Conservation (phyloP, 1,140 invertebrate species). For the Bemisia tabaci region DNA sequence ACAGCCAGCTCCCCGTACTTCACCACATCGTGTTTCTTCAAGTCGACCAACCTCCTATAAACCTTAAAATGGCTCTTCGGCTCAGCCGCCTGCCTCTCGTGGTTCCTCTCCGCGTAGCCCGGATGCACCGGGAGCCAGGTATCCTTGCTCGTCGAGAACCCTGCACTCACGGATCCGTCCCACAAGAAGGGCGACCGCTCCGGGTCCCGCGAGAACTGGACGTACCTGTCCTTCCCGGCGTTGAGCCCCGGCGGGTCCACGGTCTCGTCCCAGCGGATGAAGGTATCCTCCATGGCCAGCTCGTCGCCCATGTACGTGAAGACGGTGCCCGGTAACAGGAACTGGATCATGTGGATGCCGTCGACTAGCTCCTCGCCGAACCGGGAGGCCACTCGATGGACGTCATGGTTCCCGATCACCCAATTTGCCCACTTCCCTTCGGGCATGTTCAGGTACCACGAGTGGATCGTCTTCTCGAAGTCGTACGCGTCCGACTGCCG, state of each 20-base stretch:
- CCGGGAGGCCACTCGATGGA: slow-evolving; percentile 44
- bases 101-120: slow-evolving; percentile 11
- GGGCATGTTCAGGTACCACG: slow-evolving; percentile 39
- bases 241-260: slow-evolving; percentile 31
- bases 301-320: slow-evolving; percentile 68
- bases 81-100: not conserved
- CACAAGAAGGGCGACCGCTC: slow-evolving; percentile 61
- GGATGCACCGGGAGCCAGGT: slow-evolving; percentile 15
- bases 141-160: slow-evolving; percentile 23
- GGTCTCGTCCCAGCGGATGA: slow-evolving; percentile 39
- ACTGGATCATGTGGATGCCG: slow-evolving; percentile 54
- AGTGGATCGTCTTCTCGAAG: slow-evolving; percentile 35
- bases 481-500: slow-evolving; percentile 31
- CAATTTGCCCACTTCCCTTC: slow-evolving; percentile 37
- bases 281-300: slow-evolving; percentile 54
- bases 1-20: slow-evolving; percentile 11
- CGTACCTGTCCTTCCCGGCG: slow-evolving; percentile 35
- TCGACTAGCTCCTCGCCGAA: slow-evolving; percentile 48
- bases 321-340: slow-evolving; percentile 56
- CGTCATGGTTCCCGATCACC: slow-evolving; percentile 63
- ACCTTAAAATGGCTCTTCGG: slow-evolving; percentile 8
- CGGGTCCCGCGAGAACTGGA: slow-evolving; percentile 41
- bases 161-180: slow-evolving; percentile 42
- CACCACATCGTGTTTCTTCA: slow-evolving; percentile 9
- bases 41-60: slow-evolving; percentile 7